phyloP scores from a whole-genome alignment of 2,888 invertebrate species.

The Drosophila ochracea region DNA sequence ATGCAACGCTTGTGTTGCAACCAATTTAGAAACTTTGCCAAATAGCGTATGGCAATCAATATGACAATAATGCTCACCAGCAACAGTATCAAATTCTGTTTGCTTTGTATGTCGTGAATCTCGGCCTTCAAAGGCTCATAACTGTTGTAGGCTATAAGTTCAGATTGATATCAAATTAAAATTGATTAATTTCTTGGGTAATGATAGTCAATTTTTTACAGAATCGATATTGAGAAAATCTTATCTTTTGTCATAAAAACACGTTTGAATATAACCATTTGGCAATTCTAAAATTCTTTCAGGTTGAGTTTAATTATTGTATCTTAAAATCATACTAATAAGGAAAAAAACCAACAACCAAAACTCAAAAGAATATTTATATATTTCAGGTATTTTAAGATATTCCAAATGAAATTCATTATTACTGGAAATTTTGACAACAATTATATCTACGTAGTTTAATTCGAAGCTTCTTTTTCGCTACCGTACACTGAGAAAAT shows the following conservation, averaged over 20 bases:
- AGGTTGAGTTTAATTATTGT: neutral
- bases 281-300: neutral
- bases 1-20: conserved; percentile 69
- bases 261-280: neutral
- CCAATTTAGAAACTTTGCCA: conserved; percentile 75
- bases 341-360: too few relatives aligned
- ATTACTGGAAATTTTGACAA: neutral
- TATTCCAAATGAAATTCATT: neutral
- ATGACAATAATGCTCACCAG: conserved; percentile 73
- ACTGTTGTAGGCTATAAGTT: conserved; percentile 67
- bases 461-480: neutral
- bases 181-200: neutral
- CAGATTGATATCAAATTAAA: neutral
- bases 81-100: conserved; percentile 74
- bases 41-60: conserved; percentile 72
- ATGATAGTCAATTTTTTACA: neutral
- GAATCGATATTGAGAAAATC: neutral
- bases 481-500: too few relatives aligned
- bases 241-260: neutral
- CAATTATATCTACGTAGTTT: neutral
- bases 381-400: neutral
- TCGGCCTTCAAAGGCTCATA: conserved; percentile 73
- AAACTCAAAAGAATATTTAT: neutral
- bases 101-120: conserved; percentile 75
- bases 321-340: neutral